phyloP scores from a whole-genome alignment of 1,140 invertebrate genomes.

The Lordiphosa clarofinis region DNA sequence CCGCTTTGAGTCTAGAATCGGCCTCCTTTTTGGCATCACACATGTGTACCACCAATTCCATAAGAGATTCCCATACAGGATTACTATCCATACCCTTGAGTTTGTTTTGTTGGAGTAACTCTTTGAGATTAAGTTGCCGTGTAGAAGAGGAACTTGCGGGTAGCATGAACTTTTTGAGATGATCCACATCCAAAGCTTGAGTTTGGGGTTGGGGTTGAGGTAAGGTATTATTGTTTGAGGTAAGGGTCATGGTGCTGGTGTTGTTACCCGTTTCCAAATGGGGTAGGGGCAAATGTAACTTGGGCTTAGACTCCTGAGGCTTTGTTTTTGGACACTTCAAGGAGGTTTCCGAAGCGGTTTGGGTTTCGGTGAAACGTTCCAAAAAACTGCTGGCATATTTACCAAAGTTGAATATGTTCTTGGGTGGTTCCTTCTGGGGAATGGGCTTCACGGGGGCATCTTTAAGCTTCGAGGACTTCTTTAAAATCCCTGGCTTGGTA shows the following conservation, averaged over 20 bases:
- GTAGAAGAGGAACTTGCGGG: not conserved
- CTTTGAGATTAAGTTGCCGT: slow-evolving; percentile 29
- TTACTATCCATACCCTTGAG: slow-evolving; percentile 7
- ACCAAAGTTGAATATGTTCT: slow-evolving; percentile 20
- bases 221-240: slow-evolving; percentile 8
- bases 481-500: slow-evolving; percentile 14
- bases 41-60: slow-evolving; percentile 37
- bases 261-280: not conserved
- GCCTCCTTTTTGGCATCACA: slow-evolving; percentile 8
- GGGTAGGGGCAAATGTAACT: too few relatives aligned
- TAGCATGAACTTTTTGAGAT: not conserved
- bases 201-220: not conserved
- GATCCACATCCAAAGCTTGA: not conserved
- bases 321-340: too few relatives aligned
- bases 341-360: too few relatives aligned
- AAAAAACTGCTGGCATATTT: slow-evolving; percentile 17
- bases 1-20: slow-evolving; percentile 18
- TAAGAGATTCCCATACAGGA: slow-evolving; percentile 28
- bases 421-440: not conserved
- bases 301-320: too few relatives aligned
- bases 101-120: slow-evolving; percentile 26
- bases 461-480: slow-evolving; percentile 3
- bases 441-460: not conserved
- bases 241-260: slow-evolving; percentile 20
- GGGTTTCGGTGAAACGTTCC: not conserved